Evolutionary conservation across 2,113 vertebrate species (phyloP), one percentile per base, ranked within the genome.

Genomic region (Rhabdomys dilectus): DNA sequence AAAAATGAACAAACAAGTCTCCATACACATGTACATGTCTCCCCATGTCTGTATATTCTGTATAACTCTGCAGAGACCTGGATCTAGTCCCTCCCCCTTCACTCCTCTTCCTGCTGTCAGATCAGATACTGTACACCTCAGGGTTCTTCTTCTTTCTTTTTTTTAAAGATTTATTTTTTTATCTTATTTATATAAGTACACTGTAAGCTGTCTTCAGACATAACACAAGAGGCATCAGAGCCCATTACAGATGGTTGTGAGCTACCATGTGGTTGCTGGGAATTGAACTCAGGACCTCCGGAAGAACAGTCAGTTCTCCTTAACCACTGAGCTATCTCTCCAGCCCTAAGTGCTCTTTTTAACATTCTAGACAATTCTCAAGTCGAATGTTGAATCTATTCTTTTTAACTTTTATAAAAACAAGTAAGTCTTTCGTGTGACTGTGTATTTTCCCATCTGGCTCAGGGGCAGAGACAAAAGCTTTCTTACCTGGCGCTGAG

Each of bases 1-100:
- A 64, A 62, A 64, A 64, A 64, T 7, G 6, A 64, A 58, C 16
- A 16, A 62, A 62, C 24, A 7, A n/a, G 42, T 64, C 78, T 29
- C 34, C 4, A 11, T 2, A 29, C 5, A n/a, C 21, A 42, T 5
- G 16, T 7, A 39, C 70, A 24, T n/a, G 0, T 11, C 36, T 78
- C 75, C 26, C 1, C 31, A 64, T 66, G 9, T 34, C 31, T 56
- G 48, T 4, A 31, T 45, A n/a, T n/a, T n/a, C n/a, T n/a, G n/a
- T n/a, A n/a, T 34, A n/a, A 60, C 58, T 4, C 0, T 15, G 62
- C 6, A 19, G 7, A 53, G 7, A 13, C 58, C 45, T 22, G 53
- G 62, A 26, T 68, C 11, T 36, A 8, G 21, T 51, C 11, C 29
- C 42, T 6, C 39, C 66, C 68, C 66, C 34, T 11, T 9, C 7